Conservation (phyloP, 2,113 vertebrate species). For the Anarhynchus alexandrinus region DNA sequence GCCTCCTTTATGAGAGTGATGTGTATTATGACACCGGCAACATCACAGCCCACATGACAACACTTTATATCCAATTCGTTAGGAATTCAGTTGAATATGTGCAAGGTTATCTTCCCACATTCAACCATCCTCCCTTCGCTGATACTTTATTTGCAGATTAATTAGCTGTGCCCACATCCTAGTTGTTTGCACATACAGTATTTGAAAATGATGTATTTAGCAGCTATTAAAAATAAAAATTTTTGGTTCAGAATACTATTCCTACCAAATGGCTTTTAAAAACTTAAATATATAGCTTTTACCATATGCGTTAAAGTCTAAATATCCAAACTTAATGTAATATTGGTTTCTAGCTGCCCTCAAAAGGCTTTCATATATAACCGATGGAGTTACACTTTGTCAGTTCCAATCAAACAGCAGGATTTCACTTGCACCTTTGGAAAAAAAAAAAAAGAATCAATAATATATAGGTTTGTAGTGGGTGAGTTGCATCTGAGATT, state of each 20-base stretch:
- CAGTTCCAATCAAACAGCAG: neutral
- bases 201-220: neutral
- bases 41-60: neutral
- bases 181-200: neutral
- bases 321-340: neutral
- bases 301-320: neutral
- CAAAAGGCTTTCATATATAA: neutral
- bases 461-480: neutral
- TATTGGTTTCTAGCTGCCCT: neutral
- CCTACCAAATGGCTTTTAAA: neutral
- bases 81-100: neutral
- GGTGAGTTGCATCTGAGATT: neutral
- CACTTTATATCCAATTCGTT: neutral
- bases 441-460: neutral
- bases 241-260: neutral
- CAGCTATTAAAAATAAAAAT: neutral
- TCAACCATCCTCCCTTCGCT: neutral
- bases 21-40: neutral
- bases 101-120: neutral
- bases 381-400: neutral
- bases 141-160: neutral
- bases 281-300: neutral
- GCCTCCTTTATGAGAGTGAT: neutral
- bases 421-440: neutral
- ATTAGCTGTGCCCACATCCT: neutral